A percentile compares a stretch with the other conserved stretches of the same genome.
Conservation (phyloP, 2,113 vertebrate species). For the Eonycteris spelaea region DNA sequence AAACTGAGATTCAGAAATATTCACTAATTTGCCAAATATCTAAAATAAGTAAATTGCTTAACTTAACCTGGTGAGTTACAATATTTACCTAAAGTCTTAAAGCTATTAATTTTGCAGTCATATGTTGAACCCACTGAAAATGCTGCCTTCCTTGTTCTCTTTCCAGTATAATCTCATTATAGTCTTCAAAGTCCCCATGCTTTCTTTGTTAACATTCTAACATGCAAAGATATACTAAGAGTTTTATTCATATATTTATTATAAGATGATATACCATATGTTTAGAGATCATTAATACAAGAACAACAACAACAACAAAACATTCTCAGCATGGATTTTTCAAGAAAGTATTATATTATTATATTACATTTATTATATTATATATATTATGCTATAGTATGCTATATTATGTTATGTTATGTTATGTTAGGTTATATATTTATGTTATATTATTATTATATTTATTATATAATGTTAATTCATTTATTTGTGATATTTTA, state of each 20-base stretch:
- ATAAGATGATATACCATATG: background rate
- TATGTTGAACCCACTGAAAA: background rate
- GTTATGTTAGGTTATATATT: too few relatives aligned
- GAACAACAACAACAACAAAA: too few relatives aligned
- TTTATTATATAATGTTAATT: background rate
- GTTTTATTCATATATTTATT: conserved; percentile 23
- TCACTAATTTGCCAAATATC: background rate
- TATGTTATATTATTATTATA: background rate
- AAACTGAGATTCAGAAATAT: background rate
- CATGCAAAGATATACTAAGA: background rate
- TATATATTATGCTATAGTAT: background rate
- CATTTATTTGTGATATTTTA: background rate
- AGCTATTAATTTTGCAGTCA: background rate
- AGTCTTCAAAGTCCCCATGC: background rate
- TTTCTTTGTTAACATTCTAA: background rate
- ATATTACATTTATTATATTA: background rate
- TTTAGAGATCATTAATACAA: background rate
- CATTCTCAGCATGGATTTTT: background rate
- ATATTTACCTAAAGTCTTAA: background rate
- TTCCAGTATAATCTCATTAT: background rate
- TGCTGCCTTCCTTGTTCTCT: background rate
- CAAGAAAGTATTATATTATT: background rate
- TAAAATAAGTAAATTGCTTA: background rate
- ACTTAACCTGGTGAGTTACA: background rate
- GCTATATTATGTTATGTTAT: too few relatives aligned